Percentiles rank a stretch among this genome's conserved stretches.
phyloP scores from a whole-genome alignment of 1,140 invertebrate genomes.

The Drosophila erecta region DNA sequence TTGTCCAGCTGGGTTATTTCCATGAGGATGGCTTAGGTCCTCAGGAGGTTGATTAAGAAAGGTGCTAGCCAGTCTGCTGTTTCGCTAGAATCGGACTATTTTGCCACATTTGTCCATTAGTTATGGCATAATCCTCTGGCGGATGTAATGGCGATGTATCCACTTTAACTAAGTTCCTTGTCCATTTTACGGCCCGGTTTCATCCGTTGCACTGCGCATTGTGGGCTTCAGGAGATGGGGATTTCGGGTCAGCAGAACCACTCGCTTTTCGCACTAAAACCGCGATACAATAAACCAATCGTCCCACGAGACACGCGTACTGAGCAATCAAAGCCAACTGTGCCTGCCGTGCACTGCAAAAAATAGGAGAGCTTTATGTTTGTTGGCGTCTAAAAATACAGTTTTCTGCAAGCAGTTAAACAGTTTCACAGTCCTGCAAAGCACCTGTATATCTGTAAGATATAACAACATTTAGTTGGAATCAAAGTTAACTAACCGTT shows the following conservation, averaged over 20 bases:
- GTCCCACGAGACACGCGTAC: constrained; percentile 64
- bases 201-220: constrained; percentile 51
- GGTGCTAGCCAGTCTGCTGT: neutral
- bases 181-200: constrained; percentile 53
- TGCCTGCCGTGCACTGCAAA: constrained; percentile 23
- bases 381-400: no score
- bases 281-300: constrained; percentile 70
- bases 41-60: neutral
- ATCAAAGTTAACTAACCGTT: no score
- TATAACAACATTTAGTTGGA: no score
- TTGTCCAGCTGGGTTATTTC: constrained; percentile 28
- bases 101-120: constrained; percentile 10
- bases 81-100: neutral
- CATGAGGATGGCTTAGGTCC: neutral
- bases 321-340: constrained; percentile 82
- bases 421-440: no score
- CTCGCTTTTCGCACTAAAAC: constrained; percentile 73
- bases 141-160: constrained; percentile 38
- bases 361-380: neutral
- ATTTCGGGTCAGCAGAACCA: constrained; percentile 6
- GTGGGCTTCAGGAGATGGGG: constrained; percentile 22
- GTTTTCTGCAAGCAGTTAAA: no score
- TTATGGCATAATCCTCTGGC: constrained; percentile 30
- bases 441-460: no score
- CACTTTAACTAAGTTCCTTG: constrained; percentile 75